Percentiles rank a stretch among this genome's conserved stretches.
Evolutionary conservation across 2,113 vertebrate species (phyloP).

Genomic region (Scalopus aquaticus): DNA sequence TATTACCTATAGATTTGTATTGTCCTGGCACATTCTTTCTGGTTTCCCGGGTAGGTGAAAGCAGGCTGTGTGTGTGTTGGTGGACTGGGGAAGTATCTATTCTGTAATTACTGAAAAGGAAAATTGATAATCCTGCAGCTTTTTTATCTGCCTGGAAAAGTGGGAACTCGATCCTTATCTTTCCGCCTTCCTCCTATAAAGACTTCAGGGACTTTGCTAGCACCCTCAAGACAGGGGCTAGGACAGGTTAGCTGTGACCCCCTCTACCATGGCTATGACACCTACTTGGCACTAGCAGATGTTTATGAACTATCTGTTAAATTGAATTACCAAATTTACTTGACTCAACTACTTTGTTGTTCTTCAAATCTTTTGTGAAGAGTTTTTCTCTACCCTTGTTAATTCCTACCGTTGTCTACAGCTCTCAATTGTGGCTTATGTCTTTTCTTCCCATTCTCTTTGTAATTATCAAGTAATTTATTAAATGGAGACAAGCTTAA

Average conservation of each 20-base stretch:
- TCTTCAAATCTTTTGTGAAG: not conserved
- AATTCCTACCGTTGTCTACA: conserved; percentile 16
- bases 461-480: conserved; percentile 27
- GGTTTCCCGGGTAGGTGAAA: conserved; percentile 22
- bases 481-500: conserved; percentile 47
- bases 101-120: conserved; percentile 31
- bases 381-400: not conserved
- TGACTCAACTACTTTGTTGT: not conserved
- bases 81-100: not conserved
- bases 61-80: not conserved
- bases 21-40: not conserved
- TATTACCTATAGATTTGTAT: not conserved
- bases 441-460: conserved; percentile 14
- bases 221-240: not conserved
- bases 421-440: conserved; percentile 24
- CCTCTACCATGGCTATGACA: not conserved
- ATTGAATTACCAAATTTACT: conserved; percentile 39
- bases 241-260: not conserved
- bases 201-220: not conserved
- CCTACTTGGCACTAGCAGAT: not conserved
- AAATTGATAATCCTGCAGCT: not conserved
- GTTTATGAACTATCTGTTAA: conserved; percentile 12
- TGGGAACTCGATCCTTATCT: not conserved
- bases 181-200: not conserved
- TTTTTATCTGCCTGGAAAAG: not conserved